Evolutionary conservation across 2,888 invertebrate genomes (phyloP).

Genomic region (Andricus quercusramuli): DNA sequence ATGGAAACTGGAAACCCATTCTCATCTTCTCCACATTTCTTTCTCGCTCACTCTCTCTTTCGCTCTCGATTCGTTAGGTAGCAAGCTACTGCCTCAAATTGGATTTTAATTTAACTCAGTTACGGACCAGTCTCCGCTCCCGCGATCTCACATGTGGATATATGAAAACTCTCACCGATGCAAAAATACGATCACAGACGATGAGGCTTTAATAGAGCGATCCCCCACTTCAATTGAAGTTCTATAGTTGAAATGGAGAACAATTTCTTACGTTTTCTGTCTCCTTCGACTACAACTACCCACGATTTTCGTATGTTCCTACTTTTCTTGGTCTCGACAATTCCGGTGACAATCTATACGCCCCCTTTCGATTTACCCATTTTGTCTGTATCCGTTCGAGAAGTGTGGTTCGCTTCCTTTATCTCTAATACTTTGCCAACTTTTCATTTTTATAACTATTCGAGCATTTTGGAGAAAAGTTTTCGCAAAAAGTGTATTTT

Average conservation of each 20-base stretch:
- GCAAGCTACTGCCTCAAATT: neutral
- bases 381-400: slow-evolving; percentile 15
- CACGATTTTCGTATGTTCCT: neutral
- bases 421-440: slow-evolving; percentile 9
- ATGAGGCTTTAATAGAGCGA: neutral
- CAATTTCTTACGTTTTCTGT: slow-evolving; percentile 47
- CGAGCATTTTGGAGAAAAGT: neutral
- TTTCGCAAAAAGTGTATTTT: neutral
- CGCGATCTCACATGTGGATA: neutral
- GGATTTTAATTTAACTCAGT: neutral
- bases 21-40: too few species aligned
- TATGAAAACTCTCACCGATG: neutral
- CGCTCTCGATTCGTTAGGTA: too few species aligned
- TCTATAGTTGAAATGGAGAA: slow-evolving; percentile 48
- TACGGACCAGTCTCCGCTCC: neutral
- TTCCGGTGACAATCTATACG: neutral
- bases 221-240: slow-evolving; percentile 51
- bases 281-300: neutral
- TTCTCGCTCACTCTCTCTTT: too few species aligned
- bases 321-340: slow-evolving; percentile 8
- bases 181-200: too few species aligned
- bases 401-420: neutral
- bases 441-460: slow-evolving; percentile 14
- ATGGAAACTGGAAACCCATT: too few species aligned
- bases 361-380: neutral